Evolutionary conservation across 53 echinoderm and acorn worm species (phyloP).

Genomic region (Antedon mediterranea): DNA sequence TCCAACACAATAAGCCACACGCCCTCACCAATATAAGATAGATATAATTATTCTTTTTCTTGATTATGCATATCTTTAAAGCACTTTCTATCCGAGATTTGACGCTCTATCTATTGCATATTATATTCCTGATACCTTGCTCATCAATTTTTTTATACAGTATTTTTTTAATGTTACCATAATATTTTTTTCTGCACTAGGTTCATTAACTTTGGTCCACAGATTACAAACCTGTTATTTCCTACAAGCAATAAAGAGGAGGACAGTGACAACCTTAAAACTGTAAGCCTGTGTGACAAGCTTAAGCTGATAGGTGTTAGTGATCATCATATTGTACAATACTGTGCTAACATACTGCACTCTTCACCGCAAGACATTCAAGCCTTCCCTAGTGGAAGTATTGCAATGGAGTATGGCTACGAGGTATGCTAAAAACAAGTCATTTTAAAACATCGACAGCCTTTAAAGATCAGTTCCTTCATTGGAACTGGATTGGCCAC

Average conservation of each 20-base stretch:
- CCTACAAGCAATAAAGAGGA: not conserved
- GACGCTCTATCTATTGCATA: too few relatives aligned
- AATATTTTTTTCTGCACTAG: conserved; percentile 13
- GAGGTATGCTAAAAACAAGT: conserved; percentile 27
- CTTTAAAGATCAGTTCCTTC: not conserved
- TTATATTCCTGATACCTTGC: too few relatives aligned
- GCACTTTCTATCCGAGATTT: too few relatives aligned
- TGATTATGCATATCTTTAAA: too few relatives aligned
- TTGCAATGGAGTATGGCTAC: conserved; percentile 74
- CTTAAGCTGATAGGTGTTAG: conserved; percentile 54
- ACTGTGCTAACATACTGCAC: conserved; percentile 54
- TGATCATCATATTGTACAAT: conserved; percentile 46
- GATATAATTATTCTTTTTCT: too few relatives aligned
- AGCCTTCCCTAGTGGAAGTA: conserved; percentile 51
- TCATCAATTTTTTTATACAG: not conserved
- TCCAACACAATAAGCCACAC: too few relatives aligned
- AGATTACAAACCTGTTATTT: not conserved
- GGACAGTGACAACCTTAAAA: not conserved
- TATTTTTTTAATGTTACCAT: too few relatives aligned
- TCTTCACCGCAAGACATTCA: conserved; percentile 6
- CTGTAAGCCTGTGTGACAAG: conserved; percentile 34
- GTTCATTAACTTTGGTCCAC: conserved; percentile 65
- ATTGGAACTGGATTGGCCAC: not conserved
- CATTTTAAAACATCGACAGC: too few relatives aligned
- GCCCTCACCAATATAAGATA: too few relatives aligned